Evolutionary conservation across 2,797 vertebrate genomes (phyloP).

Genomic region (Lacerta bilineata): DNA sequence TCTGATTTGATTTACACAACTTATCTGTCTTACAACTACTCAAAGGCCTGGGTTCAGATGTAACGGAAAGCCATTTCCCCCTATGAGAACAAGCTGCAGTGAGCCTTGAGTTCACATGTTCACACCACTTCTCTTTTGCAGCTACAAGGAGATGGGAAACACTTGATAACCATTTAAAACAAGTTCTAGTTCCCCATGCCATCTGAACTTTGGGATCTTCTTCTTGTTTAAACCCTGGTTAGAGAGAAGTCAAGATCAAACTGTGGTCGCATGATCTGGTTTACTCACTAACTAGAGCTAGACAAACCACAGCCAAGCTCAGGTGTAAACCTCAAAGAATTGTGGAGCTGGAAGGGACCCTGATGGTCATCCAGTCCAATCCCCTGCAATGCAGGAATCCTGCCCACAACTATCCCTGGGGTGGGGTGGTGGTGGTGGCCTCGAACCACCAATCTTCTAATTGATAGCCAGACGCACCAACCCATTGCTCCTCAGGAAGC

Average conservation of each 20-base stretch:
- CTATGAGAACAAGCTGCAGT: neutral
- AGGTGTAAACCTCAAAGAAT: neutral
- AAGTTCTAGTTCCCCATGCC: neutral
- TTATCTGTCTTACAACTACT: neutral
- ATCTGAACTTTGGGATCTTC: neutral
- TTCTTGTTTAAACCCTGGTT: neutral
- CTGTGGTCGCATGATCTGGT: neutral
- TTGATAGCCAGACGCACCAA: no score
- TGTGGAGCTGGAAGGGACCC: no score
- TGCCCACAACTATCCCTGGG: no score
- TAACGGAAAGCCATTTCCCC: neutral
- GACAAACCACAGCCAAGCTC: neutral
- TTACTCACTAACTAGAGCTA: neutral
- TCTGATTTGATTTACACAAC: no score
- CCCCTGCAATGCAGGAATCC: no score
- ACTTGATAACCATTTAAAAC: neutral
- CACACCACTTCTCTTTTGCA: neutral
- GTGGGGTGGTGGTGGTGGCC: no score
- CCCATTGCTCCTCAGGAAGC: neutral
- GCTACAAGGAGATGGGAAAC: neutral
- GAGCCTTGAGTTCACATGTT: neutral
- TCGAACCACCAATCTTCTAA: no score
- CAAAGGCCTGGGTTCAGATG: neutral
- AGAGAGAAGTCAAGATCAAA: neutral
- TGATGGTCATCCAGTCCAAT: no score